phyloP scores from a whole-genome alignment of 2,888 invertebrate genomes.

The Calliopum simillimum region DNA sequence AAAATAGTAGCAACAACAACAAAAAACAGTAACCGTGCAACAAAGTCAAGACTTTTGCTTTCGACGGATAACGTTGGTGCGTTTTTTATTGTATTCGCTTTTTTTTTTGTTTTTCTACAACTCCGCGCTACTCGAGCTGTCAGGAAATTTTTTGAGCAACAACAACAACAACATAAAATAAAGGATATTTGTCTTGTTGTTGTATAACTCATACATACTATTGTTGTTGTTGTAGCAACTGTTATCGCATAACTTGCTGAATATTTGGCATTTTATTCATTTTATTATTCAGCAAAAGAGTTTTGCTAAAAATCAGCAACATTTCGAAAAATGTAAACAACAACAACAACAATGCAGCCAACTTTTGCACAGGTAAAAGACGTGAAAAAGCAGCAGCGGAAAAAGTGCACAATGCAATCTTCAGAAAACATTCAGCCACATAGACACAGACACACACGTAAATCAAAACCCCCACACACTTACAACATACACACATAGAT shows the following conservation, averaged over 20 bases:
- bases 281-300: not conserved
- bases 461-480: not conserved
- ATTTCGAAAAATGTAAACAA: not conserved
- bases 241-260: slow-evolving; percentile 17
- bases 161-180: slow-evolving; percentile 3
- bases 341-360: not conserved
- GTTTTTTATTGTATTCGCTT: not conserved
- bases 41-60: slow-evolving; percentile 29
- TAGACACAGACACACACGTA: not conserved
- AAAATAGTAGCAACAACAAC: slow-evolving; percentile 6
- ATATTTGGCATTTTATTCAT: not conserved
- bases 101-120: not conserved
- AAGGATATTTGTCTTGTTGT: slow-evolving; percentile 18
- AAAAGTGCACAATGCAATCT: not conserved
- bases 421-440: not conserved
- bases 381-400: not conserved
- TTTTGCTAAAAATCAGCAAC: slow-evolving; percentile 7
- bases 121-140: slow-evolving; percentile 5
- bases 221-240: slow-evolving; percentile 15
- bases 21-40: not conserved
- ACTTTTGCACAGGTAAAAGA: not conserved
- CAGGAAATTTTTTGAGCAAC: slow-evolving; percentile 27
- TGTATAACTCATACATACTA: not conserved
- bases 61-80: slow-evolving; percentile 5
- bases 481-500: slow-evolving; percentile 9